A percentile compares a stretch with the other conserved stretches of the same genome.
Evolutionary conservation across 2,888 invertebrate genomes (phyloP).

Genomic region (Drosophila paramelanica): DNA sequence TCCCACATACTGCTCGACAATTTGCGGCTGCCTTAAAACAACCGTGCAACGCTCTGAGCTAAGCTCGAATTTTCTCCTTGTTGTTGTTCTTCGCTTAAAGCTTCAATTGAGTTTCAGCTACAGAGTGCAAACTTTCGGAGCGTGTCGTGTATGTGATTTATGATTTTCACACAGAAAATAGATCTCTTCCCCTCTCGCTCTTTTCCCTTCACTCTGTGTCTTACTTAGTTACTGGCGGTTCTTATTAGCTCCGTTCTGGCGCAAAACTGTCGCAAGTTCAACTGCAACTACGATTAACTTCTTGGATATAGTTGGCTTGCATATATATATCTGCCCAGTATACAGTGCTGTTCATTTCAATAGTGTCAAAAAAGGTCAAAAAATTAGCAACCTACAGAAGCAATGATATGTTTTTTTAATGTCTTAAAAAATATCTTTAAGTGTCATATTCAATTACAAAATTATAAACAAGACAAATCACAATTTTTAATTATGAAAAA

Average conservation of each 20-base stretch:
- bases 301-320: slow-evolving; percentile 50
- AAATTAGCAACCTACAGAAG: too few species aligned
- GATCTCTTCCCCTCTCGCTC: neutral
- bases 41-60: slow-evolving; percentile 4
- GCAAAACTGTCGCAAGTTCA: slow-evolving; percentile 67
- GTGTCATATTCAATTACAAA: too few species aligned
- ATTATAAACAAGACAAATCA: too few species aligned
- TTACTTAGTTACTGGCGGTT: slow-evolving; percentile 29
- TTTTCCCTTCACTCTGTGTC: neutral
- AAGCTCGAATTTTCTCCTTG: slow-evolving; percentile 18
- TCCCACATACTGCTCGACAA: slow-evolving; percentile 27
- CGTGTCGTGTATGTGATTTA: slow-evolving; percentile 63
- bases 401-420: too few species aligned
- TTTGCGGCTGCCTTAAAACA: slow-evolving; percentile 30
- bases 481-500: too few species aligned
- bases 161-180: slow-evolving; percentile 57
- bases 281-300: slow-evolving; percentile 67
- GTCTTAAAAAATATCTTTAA: too few species aligned
- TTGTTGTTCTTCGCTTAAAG: slow-evolving; percentile 8
- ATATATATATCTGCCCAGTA: neutral
- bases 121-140: slow-evolving; percentile 46
- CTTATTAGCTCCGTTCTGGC: slow-evolving; percentile 62
- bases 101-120: slow-evolving; percentile 17
- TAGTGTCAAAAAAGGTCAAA: neutral
- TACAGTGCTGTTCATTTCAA: slow-evolving; percentile 17